Percentiles rank a stretch among this genome's conserved stretches.
These are phyloP conservation scores for Drosophila borealis DNA, from an alignment of 2,888 invertebrate genomes.

Conservation along the genomic window DNA sequence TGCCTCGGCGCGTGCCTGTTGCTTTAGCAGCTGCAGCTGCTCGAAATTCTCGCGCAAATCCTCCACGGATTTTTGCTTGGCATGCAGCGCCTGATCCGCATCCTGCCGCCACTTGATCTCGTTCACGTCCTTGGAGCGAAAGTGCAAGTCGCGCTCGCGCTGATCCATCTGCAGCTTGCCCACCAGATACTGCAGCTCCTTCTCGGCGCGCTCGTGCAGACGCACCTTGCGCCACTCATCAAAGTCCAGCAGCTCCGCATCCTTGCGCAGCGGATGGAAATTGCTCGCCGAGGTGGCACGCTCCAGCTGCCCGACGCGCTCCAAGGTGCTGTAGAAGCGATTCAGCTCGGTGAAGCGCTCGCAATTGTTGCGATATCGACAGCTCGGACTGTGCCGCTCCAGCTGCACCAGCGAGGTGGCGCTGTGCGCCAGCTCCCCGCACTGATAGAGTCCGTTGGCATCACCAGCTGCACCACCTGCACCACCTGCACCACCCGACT, in stretches of 20 bases:
- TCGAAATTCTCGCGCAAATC: slow-evolving; percentile 92
- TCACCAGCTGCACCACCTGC: not conserved
- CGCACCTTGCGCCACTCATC: slow-evolving; percentile 94
- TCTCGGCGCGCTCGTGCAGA: slow-evolving; percentile 91
- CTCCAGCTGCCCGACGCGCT: slow-evolving; percentile 93
- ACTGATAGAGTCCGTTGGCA: slow-evolving; percentile 73
- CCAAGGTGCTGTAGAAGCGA: slow-evolving; percentile 93
- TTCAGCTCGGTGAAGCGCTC: slow-evolving; percentile 93
- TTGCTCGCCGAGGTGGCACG: slow-evolving; percentile 90
- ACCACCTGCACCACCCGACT: not conserved
- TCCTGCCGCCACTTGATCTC: slow-evolving; percentile 91
- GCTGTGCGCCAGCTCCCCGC: slow-evolving; percentile 82
- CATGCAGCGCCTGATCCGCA: slow-evolving; percentile 90
- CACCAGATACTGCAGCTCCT: slow-evolving; percentile 91
- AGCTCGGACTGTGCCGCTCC: slow-evolving; percentile 83
- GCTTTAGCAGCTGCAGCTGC: slow-evolving; percentile 86
- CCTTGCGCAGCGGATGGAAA: slow-evolving; percentile 89
- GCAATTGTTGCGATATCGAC: slow-evolving; percentile 87
- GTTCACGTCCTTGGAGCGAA: slow-evolving; percentile 90
- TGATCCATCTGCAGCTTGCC: slow-evolving; percentile 91
- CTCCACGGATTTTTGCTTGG: slow-evolving; percentile 94
- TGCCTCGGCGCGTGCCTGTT: slow-evolving; percentile 86
- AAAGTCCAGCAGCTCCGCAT: slow-evolving; percentile 93
- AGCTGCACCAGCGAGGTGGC: slow-evolving; percentile 85
- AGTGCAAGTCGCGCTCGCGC: slow-evolving; percentile 93